Evolutionary conservation across 2,888 invertebrate genomes (phyloP), one percentile per base, ranked within the genome.

Genomic region (Hedya salicella): DNA sequence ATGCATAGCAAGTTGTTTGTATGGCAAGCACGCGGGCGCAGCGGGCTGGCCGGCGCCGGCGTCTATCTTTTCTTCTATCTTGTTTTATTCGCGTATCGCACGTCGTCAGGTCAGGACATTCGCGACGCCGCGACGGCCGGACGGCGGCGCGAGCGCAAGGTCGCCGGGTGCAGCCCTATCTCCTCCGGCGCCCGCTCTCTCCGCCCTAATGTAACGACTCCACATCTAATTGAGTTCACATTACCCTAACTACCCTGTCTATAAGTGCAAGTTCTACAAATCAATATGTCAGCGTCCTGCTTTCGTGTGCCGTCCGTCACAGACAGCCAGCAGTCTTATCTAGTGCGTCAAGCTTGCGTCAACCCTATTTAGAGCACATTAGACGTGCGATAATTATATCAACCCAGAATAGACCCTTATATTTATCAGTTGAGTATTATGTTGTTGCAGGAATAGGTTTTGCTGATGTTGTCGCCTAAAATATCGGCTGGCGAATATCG

Each of bases 141-240:
- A 73, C 75, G 75, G 75, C 73, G 78, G 81, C 88, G 89, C 85
- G 80, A 72, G 81, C 83, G 81, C 90, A 90, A 90, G 89, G 89
- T 89, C 89, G 83, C 76, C 80, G 88, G 87, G 88, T 86, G 86
- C 87, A 76, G 78, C 75, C 78, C 80, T 89, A 89, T 89, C 88
- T 80, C 75, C 88, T 80, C 75, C 78, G 84, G 83, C 82, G 85
- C 83, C 84, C 75, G 72, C 75, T 74, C 74, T 78, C 75, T 68
- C 75, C 70, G 78, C 73, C 71, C 77, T 67, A 84, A 82, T 78
- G 75, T 72, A 75, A 80, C 80, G 76, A 86, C 75, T 76, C 71
- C 70, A 70, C 70, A 71, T 75, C 62, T 69, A 69, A 78, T 78
- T 78, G 76, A 77, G 78, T 74, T 73, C 73, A 71, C 68, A 78